phyloP scores from a whole-genome alignment of 2,113 vertebrate genomes.

The Spermophilus dauricus region DNA sequence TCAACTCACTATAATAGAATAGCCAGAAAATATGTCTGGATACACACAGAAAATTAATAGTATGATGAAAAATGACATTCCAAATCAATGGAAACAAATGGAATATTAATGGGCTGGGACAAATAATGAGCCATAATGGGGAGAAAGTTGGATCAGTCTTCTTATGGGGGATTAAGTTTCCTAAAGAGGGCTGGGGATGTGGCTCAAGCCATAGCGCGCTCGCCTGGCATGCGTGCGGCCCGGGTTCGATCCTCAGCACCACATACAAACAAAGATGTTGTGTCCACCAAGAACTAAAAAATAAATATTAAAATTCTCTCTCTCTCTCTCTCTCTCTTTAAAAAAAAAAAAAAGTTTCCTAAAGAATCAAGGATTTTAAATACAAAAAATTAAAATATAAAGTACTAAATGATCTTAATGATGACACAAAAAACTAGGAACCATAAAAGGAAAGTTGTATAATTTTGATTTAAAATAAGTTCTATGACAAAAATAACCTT shows the following conservation, averaged over 20 bases:
- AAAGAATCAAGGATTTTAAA: conserved; percentile 50
- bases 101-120: conserved; percentile 17
- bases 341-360: too few species aligned
- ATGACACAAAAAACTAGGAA: conserved; percentile 67
- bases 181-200: too few species aligned
- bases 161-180: conserved; percentile 57
- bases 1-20: not conserved
- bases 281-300: too few species aligned
- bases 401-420: conserved; percentile 64
- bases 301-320: too few species aligned
- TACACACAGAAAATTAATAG: conserved; percentile 10
- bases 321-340: too few species aligned
- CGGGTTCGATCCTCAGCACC: too few species aligned
- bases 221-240: too few species aligned
- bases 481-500: conserved; percentile 74
- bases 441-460: conserved; percentile 74
- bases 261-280: too few species aligned
- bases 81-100: not conserved
- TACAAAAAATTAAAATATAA: conserved; percentile 60
- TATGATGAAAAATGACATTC: not conserved
- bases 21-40: conserved; percentile 43
- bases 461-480: conserved; percentile 75
- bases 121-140: not conserved
- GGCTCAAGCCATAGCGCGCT: too few species aligned
- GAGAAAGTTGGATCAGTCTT: not conserved